Conservation (phyloP, 2,888 invertebrate species). For the Sclerodermus sp. region DNA sequence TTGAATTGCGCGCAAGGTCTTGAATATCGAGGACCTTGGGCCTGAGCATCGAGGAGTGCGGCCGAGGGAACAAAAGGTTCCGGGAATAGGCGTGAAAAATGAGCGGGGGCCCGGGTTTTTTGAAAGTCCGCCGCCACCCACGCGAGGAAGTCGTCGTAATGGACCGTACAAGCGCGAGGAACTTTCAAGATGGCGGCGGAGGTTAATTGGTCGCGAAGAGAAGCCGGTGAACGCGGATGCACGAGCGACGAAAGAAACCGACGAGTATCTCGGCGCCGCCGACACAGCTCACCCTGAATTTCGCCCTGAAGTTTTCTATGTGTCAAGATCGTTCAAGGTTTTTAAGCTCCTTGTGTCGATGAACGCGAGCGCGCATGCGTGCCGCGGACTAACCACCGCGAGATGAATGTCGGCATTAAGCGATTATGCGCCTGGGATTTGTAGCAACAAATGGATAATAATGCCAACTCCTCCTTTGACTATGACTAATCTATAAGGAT, state of each 20-base stretch:
- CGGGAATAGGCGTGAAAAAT: no score
- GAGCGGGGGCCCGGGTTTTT: no score
- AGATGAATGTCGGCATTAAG: slow-evolving; percentile 50
- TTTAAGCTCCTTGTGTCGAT: slow-evolving; percentile 47
- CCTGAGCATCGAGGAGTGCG: no score
- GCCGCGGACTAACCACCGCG: slow-evolving; percentile 41
- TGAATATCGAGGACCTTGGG: no score
- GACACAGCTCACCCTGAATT: no score
- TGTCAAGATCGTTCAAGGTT: no score
- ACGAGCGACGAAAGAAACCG: background rate
- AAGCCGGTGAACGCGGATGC: slow-evolving; percentile 12
- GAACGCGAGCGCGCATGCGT: slow-evolving; percentile 49
- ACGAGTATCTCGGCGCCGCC: background rate
- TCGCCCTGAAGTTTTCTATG: no score
- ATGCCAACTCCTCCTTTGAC: slow-evolving; percentile 18
- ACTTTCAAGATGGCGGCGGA: slow-evolving; percentile 31
- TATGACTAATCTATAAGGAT: no score
- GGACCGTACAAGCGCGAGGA: slow-evolving; percentile 27
- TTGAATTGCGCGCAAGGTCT: no score
- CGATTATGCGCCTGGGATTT: slow-evolving; percentile 49
- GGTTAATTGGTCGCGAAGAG: slow-evolving; percentile 50
- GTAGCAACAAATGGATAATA: slow-evolving; percentile 50
- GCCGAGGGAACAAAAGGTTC: no score
- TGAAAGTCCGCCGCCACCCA: slow-evolving; percentile 6
- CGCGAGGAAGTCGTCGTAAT: slow-evolving; percentile 28